Base-by-base conservation (phyloP, 2,888 invertebrate genomes). In the Papilio demoleus region DNA sequence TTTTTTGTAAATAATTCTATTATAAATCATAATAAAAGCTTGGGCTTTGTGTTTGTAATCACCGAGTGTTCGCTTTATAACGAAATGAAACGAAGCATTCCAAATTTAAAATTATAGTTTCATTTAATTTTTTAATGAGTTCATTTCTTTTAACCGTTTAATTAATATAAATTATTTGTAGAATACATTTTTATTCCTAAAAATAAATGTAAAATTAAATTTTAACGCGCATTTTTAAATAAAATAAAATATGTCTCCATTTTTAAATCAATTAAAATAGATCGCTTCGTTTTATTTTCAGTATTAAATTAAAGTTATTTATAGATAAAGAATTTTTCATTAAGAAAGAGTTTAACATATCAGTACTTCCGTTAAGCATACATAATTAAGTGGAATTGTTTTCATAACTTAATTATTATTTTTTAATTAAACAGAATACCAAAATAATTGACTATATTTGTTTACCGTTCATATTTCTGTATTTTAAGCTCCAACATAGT, bases 11-110 rank as follows among this genome's bases (percentile, higher is more conserved):
- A 79, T 77, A 80, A 70, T 71, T 72, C 71, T 69, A 69, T 73
- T 75, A 73, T 72, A 56, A 67, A 68, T 64, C 58, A 68, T 69
- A 59, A 74, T 74, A 53, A 71, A 71, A 77, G 80, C 81, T 82
- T 81, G 70, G 71, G 79, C 77, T 79, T 79, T 74, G 69, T 74
- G 70, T 76, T 77, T 70, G 71, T 72, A 75, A 77, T 75, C 76
- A 74, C 72, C 72, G 72, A 70, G 71, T 71, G 71, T 69, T 73
- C 71, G 75, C 73, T 62, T 74, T 60, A 67, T 56, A 65, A 67
- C 62, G 36, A 53, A 70, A 67, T 68, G 65, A 72, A 74, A 68
- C 72, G 74, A 70, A 73, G 71, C 69, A 60, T 69, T 60, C 53
- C 22, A 53, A 34, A 71, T 64, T 50, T 64, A 1, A 61, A 58